Base-by-base conservation (phyloP, 2,888 invertebrate species). In the Drosophila buzzatii region DNA sequence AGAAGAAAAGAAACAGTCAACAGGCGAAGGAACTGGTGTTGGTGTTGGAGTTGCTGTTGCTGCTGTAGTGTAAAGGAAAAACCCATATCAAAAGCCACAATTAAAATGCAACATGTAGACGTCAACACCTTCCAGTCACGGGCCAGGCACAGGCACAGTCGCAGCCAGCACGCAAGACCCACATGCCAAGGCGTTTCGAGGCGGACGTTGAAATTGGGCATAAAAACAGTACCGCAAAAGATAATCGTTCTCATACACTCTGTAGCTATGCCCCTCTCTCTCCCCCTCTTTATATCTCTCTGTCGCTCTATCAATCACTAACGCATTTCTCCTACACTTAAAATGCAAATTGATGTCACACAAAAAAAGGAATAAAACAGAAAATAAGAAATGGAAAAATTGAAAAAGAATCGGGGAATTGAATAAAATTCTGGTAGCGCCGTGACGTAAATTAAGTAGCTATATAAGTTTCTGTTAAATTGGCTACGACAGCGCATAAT, bases 91-190 rank as follows among this genome's bases (percentile, higher is more conserved):
- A 83, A 85, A 84, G 63, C 52, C 71, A 76, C 70, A 85, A 85
- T 86, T 86, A 89, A 86, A 86, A 89, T 86, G 89, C 86, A 86
- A 86, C 87, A 86, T 89, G 89, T 85, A 82, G 76, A 88, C 85
- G 73, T 85, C 87, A 86, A 86, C 89, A 86, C 87, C 89, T 86
- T 79, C 70, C 79, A 79, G 63, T 75, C 78, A 74, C 78, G 78
- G 76, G 70, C 56, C 78, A 77, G 35, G 51, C 66, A 47, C 78
- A 77, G 35, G 51, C 66, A 47, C 68, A 59, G 51, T 41, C 60
- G n/a, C 35, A n/a, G 41, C 27, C 18, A n/a, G 3, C 55, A 45
- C 63, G 62, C 41, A 51, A 58, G 42, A 42, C 56, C 85, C 76
- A 76, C 81, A 86, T 86, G 82, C 86, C 86, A 77, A 89, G 79